A percentile compares a stretch with the other conserved stretches of the same genome.
phyloP scores from a whole-genome alignment of 2,888 invertebrate genomes.

The Hypsopygia costalis region DNA sequence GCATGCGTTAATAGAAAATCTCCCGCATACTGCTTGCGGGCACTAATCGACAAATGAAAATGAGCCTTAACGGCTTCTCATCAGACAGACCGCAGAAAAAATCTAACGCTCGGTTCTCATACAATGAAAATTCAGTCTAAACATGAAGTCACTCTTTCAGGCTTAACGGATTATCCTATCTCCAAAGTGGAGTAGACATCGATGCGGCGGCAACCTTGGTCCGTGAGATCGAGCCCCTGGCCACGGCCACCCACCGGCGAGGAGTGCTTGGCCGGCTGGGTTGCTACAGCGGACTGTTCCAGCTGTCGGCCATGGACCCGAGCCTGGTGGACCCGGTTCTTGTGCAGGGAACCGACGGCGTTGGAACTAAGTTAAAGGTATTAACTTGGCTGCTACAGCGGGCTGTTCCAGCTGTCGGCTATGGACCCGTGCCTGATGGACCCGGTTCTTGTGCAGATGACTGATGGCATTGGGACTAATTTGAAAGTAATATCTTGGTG shows the following conservation, averaged over 20 bases:
- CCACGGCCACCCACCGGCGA: slow-evolving; percentile 87
- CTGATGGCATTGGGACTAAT: slow-evolving; percentile 98
- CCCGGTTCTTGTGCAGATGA: slow-evolving; percentile 95
- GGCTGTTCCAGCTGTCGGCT: slow-evolving; percentile 91
- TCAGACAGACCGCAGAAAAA: too few species aligned
- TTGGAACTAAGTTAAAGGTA: slow-evolving; percentile 97
- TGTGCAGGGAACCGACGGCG: slow-evolving; percentile 97
- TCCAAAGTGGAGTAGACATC: slow-evolving; percentile 95
- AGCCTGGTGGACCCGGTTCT: slow-evolving; percentile 89
- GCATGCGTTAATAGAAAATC: too few species aligned
- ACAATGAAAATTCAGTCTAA: too few species aligned
- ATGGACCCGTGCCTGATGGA: slow-evolving; percentile 83
- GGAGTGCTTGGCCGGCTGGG: slow-evolving; percentile 93
- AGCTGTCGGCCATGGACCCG: slow-evolving; percentile 84
- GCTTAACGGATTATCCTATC: slow-evolving; percentile 89
- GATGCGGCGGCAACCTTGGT: slow-evolving; percentile 94
- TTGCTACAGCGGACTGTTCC: slow-evolving; percentile 96
- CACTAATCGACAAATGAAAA: too few species aligned
- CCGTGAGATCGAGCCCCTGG: slow-evolving; percentile 89
- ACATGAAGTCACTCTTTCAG: too few species aligned
- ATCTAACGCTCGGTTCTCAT: too few species aligned
- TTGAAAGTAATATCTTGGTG: too few species aligned
- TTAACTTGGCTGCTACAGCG: slow-evolving; percentile 97
- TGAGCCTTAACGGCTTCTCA: too few species aligned
- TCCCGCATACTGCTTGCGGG: too few species aligned